These are phyloP conservation scores for Gallinago solitaria DNA, from an alignment of 2,797 vertebrate genomes.

Conservation along the genomic window DNA sequence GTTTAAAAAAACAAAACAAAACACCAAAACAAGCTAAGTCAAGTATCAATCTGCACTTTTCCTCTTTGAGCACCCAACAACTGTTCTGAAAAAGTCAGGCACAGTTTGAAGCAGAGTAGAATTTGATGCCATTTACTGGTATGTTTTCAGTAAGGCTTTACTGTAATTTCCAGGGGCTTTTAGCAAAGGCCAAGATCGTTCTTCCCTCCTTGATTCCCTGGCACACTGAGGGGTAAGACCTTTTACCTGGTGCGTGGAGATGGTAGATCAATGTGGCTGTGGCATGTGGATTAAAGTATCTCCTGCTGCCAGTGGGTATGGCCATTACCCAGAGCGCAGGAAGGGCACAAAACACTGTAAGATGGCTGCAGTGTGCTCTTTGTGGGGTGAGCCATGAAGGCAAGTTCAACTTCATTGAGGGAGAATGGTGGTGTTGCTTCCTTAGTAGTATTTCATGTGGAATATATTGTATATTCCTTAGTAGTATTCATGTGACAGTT, in stretches of 20 bases:
- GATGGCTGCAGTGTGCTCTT: not conserved
- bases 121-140: not conserved
- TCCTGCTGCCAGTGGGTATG: not conserved
- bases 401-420: not conserved
- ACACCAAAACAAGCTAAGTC: not conserved
- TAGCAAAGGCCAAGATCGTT: not conserved
- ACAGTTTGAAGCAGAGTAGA: not conserved
- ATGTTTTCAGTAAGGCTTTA: not conserved
- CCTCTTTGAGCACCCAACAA: not conserved
- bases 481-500: not conserved
- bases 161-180: not conserved
- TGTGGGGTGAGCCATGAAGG: not conserved
- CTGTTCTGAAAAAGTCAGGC: not conserved
- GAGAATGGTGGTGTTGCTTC: not conserved
- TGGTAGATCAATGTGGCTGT: not conserved
- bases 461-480: not conserved
- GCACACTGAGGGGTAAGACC: not conserved
- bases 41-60: not conserved
- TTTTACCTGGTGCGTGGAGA: fast-evolving
- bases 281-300: not conserved
- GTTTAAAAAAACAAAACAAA: not conserved
- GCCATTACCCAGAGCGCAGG: not conserved
- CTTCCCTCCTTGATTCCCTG: not conserved
- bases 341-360: not conserved
- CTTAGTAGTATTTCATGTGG: not conserved